phyloP scores from a whole-genome alignment of 2,113 vertebrate species.

The Alexandromys fortis region DNA sequence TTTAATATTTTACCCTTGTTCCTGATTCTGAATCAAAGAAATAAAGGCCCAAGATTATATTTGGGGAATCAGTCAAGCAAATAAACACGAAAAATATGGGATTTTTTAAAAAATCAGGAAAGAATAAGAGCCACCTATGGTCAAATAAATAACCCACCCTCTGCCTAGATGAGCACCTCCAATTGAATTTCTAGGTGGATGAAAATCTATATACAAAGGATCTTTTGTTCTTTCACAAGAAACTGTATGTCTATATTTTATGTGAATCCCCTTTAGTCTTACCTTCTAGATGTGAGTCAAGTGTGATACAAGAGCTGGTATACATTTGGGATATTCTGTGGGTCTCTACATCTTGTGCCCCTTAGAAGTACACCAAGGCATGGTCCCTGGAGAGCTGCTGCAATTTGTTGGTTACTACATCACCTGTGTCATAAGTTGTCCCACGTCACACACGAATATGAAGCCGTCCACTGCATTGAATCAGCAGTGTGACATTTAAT shows the following conservation, averaged over 20 bases:
- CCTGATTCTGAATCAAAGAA: neutral
- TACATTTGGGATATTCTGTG: neutral
- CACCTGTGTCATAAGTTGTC: neutral
- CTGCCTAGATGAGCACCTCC: neutral
- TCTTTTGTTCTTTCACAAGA: neutral
- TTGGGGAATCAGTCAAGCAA: neutral
- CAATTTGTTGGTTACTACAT: neutral
- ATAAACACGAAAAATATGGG: neutral
- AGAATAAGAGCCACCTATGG: neutral
- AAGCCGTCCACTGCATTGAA: neutral
- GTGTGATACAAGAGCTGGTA: neutral
- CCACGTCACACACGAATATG: neutral
- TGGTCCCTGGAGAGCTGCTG: neutral
- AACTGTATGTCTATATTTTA: neutral
- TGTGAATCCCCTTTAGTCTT: neutral
- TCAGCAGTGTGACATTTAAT: neutral
- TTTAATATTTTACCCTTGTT: neutral
- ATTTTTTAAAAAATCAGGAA: neutral
- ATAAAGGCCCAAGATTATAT: neutral
- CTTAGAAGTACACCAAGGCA: neutral
- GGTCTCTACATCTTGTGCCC: fast-evolving
- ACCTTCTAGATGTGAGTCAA: neutral
- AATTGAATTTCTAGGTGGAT: neutral
- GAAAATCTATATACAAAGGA: neutral
- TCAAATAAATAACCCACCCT: neutral